Base-by-base conservation (phyloP, 64 coral and sea anemone genomes). In the Montipora foliosa region DNA sequence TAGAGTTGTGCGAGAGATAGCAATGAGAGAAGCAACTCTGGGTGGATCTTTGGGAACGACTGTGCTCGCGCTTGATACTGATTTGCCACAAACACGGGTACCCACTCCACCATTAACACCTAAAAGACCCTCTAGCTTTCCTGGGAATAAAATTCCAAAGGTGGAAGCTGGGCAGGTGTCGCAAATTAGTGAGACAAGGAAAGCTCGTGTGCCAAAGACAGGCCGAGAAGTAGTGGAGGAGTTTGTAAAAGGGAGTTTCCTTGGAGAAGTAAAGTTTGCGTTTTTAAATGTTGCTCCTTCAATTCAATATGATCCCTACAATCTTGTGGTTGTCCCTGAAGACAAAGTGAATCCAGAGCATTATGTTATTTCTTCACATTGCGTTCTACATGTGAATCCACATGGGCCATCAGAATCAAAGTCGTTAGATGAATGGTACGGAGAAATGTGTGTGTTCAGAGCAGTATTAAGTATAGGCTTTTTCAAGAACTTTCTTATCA, bases 311-410 rank as follows among this genome's bases (percentile, higher is more conserved):
- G 92, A 99, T 86, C 98, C 98, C 24, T 99, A 99, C 67, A 89
- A 96, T 49, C 76, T 99, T 47, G 89, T 99, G 53, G 95, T 92
- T 46, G 92, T 99, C 19, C 79, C 95, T 20, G 96, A 94, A 87
- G 90, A 96, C 5, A 94, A 90, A 78, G 85, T 96, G 22, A 94
- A 99, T 74, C 98, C 92, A 83, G 95, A 99, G 44, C 95, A 99
- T 90, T 99, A 96, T 90, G 94, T 99, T 49, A 94, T 99, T 68
- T 99, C 98, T 24, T 96, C 98, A 12, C 84, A 99, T 83, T 92
- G 95, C 53, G 89, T 99, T 59, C 91, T 99, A 25, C 95, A 99
- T 90, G 88, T 99, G 19, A 87, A 88, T 21, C 92, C 89, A 19
- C 81, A 87, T 85, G 67, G 68, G 12, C 98, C 98, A 79, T 96